phyloP scores from a whole-genome alignment of 1,140 invertebrate genomes.

The Leptoteleia sp. region DNA sequence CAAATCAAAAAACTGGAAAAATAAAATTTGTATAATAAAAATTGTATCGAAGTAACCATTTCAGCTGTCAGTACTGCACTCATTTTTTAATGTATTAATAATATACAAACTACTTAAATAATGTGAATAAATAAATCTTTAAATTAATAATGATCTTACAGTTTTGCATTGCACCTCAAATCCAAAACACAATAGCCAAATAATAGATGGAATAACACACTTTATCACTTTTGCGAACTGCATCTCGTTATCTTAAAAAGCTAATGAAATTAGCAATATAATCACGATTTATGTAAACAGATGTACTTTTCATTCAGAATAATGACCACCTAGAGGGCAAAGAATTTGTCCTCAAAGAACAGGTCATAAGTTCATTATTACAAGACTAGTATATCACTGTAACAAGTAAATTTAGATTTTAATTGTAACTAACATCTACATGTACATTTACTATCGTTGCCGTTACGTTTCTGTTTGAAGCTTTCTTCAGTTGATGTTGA shows the following conservation, averaged over 20 bases:
- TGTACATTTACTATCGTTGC: constrained; percentile 53
- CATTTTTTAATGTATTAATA: too few species aligned
- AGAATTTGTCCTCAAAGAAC: constrained; percentile 65
- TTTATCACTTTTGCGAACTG: constrained; percentile 27
- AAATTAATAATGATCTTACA: not conserved
- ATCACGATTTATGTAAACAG: constrained; percentile 31
- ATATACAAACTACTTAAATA: too few species aligned
- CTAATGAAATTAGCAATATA: constrained; percentile 27
- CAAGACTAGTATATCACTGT: constrained; percentile 68
- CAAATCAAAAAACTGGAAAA: too few species aligned
- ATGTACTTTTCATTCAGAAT: constrained; percentile 58
- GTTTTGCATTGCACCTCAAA: not conserved
- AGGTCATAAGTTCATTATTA: constrained; percentile 74
- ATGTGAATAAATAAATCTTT: too few species aligned
- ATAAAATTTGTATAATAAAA: too few species aligned
- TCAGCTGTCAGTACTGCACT: too few species aligned
- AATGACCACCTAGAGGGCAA: constrained; percentile 66
- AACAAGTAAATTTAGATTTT: constrained; percentile 71
- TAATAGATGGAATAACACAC: constrained; percentile 2
- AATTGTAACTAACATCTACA: constrained; percentile 4
- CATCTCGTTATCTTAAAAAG: constrained; percentile 57
- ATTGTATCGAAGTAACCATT: too few species aligned
- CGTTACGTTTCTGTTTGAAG: constrained; percentile 20
- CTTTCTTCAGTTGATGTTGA: constrained; percentile 41
- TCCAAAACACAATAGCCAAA: constrained; percentile 40